A percentile compares a stretch with the other conserved stretches of the same genome.
These are phyloP conservation scores for Schizopygopsis malacanthus DNA, from an alignment of 2,797 vertebrate genomes.

Conservation along the genomic window DNA sequence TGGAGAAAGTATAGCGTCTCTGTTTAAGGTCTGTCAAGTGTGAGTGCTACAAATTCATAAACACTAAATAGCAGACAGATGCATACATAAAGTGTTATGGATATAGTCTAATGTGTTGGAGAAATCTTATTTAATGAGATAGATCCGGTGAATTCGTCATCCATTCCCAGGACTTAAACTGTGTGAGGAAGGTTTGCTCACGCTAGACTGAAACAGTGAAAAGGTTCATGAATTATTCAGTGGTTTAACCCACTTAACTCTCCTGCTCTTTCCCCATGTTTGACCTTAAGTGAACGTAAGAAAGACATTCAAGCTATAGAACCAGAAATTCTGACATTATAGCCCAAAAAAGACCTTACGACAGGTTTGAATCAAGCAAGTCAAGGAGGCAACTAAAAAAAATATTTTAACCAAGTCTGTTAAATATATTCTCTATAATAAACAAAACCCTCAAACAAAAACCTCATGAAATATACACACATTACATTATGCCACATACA, in stretches of 20 bases:
- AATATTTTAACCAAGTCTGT: background rate
- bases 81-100: background rate
- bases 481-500: background rate
- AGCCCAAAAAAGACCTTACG: background rate
- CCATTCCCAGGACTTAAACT: slow-evolving; percentile 28
- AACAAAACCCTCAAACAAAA: background rate
- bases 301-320: slow-evolving; percentile 7
- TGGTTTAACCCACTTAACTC: slow-evolving; percentile 39
- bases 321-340: background rate
- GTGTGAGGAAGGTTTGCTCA: slow-evolving; percentile 39
- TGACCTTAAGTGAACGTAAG: background rate
- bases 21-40: slow-evolving; percentile 1
- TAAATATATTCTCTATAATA: background rate
- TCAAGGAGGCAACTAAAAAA: background rate
- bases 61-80: slow-evolving; percentile 11
- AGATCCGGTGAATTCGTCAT: slow-evolving; percentile 13
- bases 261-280: slow-evolving; percentile 29
- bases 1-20: background rate
- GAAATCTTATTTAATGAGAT: slow-evolving; percentile 27
- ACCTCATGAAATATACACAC: background rate
- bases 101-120: slow-evolving; percentile 26
- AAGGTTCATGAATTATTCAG: slow-evolving; percentile 51
- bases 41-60: background rate
- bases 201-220: slow-evolving; percentile 14
- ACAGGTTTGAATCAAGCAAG: background rate